Evolutionary conservation across 2,888 invertebrate species (phyloP).

Genomic region (Pteria penguin): DNA sequence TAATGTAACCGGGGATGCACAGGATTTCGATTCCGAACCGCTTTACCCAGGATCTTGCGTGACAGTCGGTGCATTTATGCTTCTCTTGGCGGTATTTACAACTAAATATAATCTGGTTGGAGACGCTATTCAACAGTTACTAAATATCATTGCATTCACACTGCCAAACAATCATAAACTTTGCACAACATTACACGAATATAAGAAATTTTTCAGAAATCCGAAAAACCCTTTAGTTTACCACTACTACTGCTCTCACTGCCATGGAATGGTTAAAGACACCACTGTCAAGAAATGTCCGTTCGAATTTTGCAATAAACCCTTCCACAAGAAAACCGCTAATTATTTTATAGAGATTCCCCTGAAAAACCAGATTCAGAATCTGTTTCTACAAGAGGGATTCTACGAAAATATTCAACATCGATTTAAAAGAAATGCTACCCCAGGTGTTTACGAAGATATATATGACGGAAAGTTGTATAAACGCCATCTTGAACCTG

Average conservation of each 20-base stretch:
- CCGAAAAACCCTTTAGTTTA: slow-evolving; percentile 12
- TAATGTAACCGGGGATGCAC: too few relatives aligned
- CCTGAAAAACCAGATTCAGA: slow-evolving; percentile 8
- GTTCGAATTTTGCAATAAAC: background rate
- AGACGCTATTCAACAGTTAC: slow-evolving; percentile 17
- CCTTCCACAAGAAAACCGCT: background rate
- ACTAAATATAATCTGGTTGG: slow-evolving; percentile 12
- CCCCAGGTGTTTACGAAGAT: slow-evolving; percentile 7
- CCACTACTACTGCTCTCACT: slow-evolving; percentile 28
- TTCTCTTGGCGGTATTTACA: slow-evolving; percentile 16
- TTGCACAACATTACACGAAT: slow-evolving; percentile 10
- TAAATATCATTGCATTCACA: slow-evolving; percentile 10
- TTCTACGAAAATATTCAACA: slow-evolving; percentile 24
- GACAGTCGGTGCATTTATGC: slow-evolving; percentile 21
- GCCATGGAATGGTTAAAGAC: slow-evolving; percentile 1
- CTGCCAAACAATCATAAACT: slow-evolving; percentile 17
- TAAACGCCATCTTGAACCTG: slow-evolving; percentile 1
- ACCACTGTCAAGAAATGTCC: background rate
- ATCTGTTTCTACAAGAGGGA: background rate
- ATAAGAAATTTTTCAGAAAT: slow-evolving; percentile 12
- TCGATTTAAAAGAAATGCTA: background rate
- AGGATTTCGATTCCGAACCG: slow-evolving; percentile 6
- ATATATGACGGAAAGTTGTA: slow-evolving; percentile 36
- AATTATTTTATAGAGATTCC: slow-evolving; percentile 31
- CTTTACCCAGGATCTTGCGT: slow-evolving; percentile 10